Evolutionary conservation across 2,113 vertebrate genomes (phyloP).

Genomic region (Embiotoca jacksoni): DNA sequence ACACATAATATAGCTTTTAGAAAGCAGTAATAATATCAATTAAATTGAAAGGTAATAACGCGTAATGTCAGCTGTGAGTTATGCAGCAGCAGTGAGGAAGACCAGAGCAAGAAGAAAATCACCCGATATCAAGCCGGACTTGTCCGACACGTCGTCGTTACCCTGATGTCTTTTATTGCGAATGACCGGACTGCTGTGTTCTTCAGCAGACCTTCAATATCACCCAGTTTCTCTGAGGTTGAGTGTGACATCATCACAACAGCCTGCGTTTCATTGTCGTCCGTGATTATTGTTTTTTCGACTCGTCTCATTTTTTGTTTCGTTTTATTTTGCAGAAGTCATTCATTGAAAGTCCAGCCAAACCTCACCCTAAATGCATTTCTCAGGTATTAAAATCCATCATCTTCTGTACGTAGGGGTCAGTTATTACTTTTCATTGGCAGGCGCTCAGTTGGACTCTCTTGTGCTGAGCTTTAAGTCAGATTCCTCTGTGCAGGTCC

Average conservation of each 20-base stretch:
- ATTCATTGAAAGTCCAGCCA: conserved; percentile 90
- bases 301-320: conserved; percentile 48
- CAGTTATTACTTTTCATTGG: conserved; percentile 9
- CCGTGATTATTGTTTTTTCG: conserved; percentile 22
- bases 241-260: background rate
- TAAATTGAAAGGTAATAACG: conserved; percentile 25
- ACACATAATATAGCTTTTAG: conserved; percentile 5
- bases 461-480: conserved; percentile 15
- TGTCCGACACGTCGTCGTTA: conserved; percentile 24
- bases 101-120: conserved; percentile 15
- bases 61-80: conserved; percentile 33
- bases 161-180: conserved; percentile 1
- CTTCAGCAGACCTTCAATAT: conserved; percentile 8
- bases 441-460: background rate
- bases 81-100: conserved; percentile 11
- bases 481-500: conserved; percentile 82
- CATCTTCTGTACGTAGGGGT: conserved; percentile 44
- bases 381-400: conserved; percentile 87
- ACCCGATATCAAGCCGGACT: background rate
- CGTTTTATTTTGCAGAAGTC: conserved; percentile 95
- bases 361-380: conserved; percentile 90
- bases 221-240: background rate
- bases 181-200: conserved; percentile 8
- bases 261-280: background rate
- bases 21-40: conserved; percentile 20